Percentiles rank a stretch among this genome's conserved stretches.
These are phyloP conservation scores for Isurus oxyrinchus DNA, from an alignment of 2,113 vertebrate species.

Conservation along the genomic window DNA sequence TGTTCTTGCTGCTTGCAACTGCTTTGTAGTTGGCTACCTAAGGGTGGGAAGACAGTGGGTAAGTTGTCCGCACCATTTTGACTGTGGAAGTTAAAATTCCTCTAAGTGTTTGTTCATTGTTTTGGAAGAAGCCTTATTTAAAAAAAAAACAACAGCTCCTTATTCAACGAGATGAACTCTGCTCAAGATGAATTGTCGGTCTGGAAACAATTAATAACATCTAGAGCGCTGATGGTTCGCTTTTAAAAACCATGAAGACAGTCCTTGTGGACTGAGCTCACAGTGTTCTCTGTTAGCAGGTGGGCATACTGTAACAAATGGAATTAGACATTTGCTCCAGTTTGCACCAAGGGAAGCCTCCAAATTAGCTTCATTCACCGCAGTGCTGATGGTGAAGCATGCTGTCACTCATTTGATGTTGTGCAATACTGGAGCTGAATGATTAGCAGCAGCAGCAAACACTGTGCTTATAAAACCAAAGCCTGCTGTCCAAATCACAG, in stretches of 20 bases:
- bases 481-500: neutral
- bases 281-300: neutral
- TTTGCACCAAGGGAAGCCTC: neutral
- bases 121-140: neutral
- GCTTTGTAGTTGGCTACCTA: neutral
- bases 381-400: neutral
- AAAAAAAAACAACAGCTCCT: too few relatives aligned
- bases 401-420: constrained; percentile 10
- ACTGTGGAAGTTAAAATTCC: neutral
- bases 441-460: constrained; percentile 20
- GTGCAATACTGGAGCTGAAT: neutral
- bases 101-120: neutral
- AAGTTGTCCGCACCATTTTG: neutral
- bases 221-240: neutral
- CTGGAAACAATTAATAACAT: neutral
- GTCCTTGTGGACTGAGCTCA: neutral
- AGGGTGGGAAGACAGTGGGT: neutral
- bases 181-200: neutral
- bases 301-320: neutral
- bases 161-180: neutral
- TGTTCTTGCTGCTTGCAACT: neutral
- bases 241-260: neutral
- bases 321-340: neutral
- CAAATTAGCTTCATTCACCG: neutral
- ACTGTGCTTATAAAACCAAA: neutral